Evolutionary conservation across 1,140 invertebrate species (phyloP).

Genomic region (Neelides sp.): DNA sequence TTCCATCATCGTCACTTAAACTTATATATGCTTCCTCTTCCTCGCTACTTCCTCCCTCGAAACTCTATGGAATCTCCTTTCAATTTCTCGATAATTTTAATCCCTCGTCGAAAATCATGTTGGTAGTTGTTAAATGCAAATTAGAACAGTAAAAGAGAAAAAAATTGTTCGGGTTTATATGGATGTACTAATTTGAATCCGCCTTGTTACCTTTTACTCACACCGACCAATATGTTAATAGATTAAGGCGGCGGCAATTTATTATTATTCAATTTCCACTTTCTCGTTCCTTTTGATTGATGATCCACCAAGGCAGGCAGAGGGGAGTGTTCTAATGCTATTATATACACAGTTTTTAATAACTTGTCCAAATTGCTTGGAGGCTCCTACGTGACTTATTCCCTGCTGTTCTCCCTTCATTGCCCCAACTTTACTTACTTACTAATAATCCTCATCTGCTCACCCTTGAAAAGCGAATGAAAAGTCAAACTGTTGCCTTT

Average conservation of each 20-base stretch:
- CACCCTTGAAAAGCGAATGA: no score
- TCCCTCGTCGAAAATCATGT: not conserved
- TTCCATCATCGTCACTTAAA: conserved; percentile 17
- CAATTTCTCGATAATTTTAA: no score
- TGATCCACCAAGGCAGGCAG: conserved; percentile 2
- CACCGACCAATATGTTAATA: no score
- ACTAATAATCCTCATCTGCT: no score
- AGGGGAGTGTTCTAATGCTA: conserved; percentile 3
- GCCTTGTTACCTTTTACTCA: not conserved
- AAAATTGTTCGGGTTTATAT: not conserved
- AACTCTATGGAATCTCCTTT: no score
- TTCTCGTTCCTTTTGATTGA: not conserved
- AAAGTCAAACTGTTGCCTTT: no score
- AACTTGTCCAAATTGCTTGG: no score
- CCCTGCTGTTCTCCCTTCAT: no score
- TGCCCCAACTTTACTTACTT: no score
- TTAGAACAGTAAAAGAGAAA: not conserved
- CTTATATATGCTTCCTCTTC: not conserved
- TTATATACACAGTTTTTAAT: not conserved
- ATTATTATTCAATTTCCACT: conserved; percentile 6
- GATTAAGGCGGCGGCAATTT: not conserved
- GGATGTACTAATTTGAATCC: not conserved
- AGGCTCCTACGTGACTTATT: no score
- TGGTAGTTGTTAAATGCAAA: not conserved
- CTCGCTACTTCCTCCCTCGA: not conserved